These are phyloP conservation scores for Euura lappo DNA, from an alignment of 1,140 invertebrate genomes.

Conservation along the genomic window DNA sequence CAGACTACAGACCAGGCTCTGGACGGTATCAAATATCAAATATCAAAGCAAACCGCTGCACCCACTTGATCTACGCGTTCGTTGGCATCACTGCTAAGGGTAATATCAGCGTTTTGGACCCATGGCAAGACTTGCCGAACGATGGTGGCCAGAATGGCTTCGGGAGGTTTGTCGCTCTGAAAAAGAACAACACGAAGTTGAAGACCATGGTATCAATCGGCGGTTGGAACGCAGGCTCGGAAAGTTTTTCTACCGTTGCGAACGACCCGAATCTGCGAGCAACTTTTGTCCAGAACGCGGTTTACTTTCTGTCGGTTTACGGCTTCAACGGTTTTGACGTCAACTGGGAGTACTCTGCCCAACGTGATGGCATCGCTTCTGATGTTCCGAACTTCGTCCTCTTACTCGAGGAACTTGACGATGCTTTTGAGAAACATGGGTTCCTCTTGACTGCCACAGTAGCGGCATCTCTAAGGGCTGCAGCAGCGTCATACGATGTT, in stretches of 20 bases:
- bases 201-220: constrained; percentile 77
- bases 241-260: constrained; percentile 65
- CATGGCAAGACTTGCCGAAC: constrained; percentile 67
- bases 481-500: constrained; percentile 68
- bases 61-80: constrained; percentile 78
- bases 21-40: constrained; percentile 71
- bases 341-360: constrained; percentile 27
- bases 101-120: constrained; percentile 65
- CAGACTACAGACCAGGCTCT: constrained; percentile 67
- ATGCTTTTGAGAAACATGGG: constrained; percentile 62
- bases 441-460: constrained; percentile 69
- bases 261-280: constrained; percentile 26
- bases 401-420: constrained; percentile 65
- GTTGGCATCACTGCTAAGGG: constrained; percentile 64
- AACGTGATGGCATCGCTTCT: constrained; percentile 45
- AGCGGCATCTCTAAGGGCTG: constrained; percentile 60
- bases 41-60: constrained; percentile 74
- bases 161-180: constrained; percentile 65
- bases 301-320: constrained; percentile 36
- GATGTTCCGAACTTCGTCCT: constrained; percentile 60
- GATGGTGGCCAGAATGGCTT: constrained; percentile 62
- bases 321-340: constrained; percentile 57
- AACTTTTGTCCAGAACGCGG: constrained; percentile 42
- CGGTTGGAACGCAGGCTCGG: constrained; percentile 79
- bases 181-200: constrained; percentile 67